Base-by-base conservation (phyloP, 1,140 invertebrate genomes). In the Caenorhabditis latens region DNA sequence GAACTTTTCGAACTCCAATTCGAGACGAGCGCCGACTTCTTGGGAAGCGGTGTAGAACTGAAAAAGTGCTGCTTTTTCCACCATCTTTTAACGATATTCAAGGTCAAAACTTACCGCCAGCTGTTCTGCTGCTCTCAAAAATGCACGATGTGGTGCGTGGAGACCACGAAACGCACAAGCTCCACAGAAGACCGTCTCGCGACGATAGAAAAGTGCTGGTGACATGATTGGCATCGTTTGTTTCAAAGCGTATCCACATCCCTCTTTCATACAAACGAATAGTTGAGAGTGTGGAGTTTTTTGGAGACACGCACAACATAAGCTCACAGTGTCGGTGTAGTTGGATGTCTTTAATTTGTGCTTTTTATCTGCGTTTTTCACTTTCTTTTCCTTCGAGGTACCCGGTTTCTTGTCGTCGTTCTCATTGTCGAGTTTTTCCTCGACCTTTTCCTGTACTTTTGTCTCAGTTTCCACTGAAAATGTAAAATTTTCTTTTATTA, bases 111-210 rank as follows among this genome's bases (percentile, higher is more conserved):
- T 32, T 9, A 65, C 61, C 8, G 61, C 61, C 9, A 65, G 3
- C 9, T 1, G 9, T 13, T 65, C 24, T 0, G 61, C 61, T 13
- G 13, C 6, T 40, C 9, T 5, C 61, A 65, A 13, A 65, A 11
- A 65, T 2, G 9, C 16, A 13, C 16, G 32, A 16, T 65, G 61
- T 19, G 21, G 61, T 14, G 61, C 21, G 32, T 65, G 61, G 11
- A 14, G 9, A 40, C 61, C 61, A 14, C 21, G 61, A 40, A 65
- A 65, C 2, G 61, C 61, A 16, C 61, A 65, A 32, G 21, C 9
- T 65, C 61, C 61, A 65, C 61, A 65, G 9, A 65, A 65, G 8
- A 65, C 61, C 11, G 11, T 65, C 61, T 65, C 61, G 13, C 32
- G 21, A 5, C 32, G 21, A n/a, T 65, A 65, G 32, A 65, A 65